Base-by-base conservation (phyloP, 2,113 vertebrate genomes). In the Ptilonorhynchus violaceus region DNA sequence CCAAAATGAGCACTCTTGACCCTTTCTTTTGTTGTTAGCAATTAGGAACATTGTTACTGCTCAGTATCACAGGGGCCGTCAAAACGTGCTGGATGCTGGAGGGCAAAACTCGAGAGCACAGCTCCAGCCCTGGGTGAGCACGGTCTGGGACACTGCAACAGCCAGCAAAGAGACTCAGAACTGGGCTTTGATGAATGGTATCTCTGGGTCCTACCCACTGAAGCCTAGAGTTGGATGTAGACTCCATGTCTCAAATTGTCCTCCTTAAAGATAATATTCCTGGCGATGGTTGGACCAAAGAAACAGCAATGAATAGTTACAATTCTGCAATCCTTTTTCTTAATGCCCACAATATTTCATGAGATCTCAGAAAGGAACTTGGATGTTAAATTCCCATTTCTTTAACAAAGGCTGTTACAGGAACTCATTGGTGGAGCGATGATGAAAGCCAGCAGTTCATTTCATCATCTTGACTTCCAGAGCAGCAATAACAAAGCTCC, bases 401-500 rank as follows among this genome's bases (percentile, higher is more conserved):
- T 50, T 74, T 80, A 44, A 46, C 14, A 93, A 83, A 90, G 16
- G 24, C 44, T 76, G 42, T n/a, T 88, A 46, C 27, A 89, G 52
- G 22, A 90, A 50, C 23, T 49, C 46, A 35, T 15, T 44, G 83
- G 16, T 77, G n/a, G 8, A 64, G 16, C 6, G 2, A 47, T 25
- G 69, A 78, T 68, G 58, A 91, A 95, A 84, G 35, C 30, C 60
- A 74, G 27, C 0, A 1, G 30, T 62, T 84, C 17, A 24, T 85
- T 62, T 85, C 37, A 77, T 53, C 35, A 22, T 81, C 91, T 53
- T 41, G 47, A 75, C 64, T 87, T 92, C 19, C 64, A 80, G 56
- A 93, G 18, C 1, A 0, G 17, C 22, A 80, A 47, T 80, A 74
- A 86, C 42, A 84, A 92, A 92, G 52, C 27, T 70, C 55, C 76